Conservation (phyloP, 2,797 vertebrate genomes). For the Apodemus agrarius region DNA sequence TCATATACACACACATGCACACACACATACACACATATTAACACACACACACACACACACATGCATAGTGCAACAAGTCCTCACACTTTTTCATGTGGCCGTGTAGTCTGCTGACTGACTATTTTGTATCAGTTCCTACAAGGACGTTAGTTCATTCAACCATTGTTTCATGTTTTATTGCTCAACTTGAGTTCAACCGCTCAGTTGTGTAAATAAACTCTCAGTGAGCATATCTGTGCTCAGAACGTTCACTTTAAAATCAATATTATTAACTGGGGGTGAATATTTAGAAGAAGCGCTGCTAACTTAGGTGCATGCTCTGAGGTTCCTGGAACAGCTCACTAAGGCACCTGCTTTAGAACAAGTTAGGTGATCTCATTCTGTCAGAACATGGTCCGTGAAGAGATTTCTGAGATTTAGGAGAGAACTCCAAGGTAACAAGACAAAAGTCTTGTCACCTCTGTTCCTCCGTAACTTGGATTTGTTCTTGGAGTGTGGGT, state of each 20-base stretch:
- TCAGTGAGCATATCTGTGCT: background rate
- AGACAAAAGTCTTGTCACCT: background rate
- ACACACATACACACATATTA: too few species aligned
- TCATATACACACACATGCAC: too few species aligned
- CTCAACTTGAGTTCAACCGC: background rate
- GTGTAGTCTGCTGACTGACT: background rate
- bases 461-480: background rate
- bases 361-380: background rate
- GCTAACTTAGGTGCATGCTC: background rate
- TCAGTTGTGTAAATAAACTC: background rate
- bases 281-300: background rate
- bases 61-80: background rate
- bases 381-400: background rate
- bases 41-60: too few species aligned
- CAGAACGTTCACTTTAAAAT: slow-evolving; percentile 19
- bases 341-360: background rate
- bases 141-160: background rate
- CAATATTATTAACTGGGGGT: slow-evolving; percentile 22
- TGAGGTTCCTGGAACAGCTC: background rate
- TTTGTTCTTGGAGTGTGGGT: background rate
- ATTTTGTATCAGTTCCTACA: slow-evolving; percentile 9
- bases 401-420: background rate
- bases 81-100: background rate
- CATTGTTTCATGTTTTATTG: background rate
- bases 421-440: background rate